phyloP scores from a whole-genome alignment of 2,113 vertebrate genomes.

The Geococcyx californianus region DNA sequence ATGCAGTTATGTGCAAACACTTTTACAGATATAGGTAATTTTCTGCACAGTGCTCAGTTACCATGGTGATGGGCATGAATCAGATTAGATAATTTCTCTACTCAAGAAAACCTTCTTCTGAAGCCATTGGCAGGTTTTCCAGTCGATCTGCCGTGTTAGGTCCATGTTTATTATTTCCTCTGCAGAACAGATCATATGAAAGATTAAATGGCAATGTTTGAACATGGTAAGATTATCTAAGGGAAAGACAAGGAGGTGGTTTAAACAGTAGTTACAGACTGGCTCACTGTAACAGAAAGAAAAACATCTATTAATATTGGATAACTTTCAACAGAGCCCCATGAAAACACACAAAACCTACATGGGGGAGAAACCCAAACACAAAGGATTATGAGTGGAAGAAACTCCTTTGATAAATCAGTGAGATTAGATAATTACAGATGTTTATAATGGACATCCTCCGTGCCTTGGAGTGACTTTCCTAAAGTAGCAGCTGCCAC shows the following conservation, averaged over 20 bases:
- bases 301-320: not conserved
- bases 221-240: not conserved
- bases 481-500: not conserved
- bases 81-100: slow-evolving; percentile 2
- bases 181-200: not conserved
- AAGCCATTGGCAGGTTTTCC: not conserved
- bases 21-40: not conserved
- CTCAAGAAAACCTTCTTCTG: not conserved
- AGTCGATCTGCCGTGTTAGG: not conserved
- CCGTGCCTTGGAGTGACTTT: not conserved
- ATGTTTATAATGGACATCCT: not conserved
- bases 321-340: not conserved
- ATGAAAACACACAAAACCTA: not conserved
- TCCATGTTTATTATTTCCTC: not conserved
- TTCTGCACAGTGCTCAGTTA: not conserved
- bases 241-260: not conserved
- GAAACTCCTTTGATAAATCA: not conserved
- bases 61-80: slow-evolving; percentile 1
- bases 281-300: not conserved
- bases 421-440: not conserved
- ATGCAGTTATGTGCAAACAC: not conserved
- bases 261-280: not conserved
- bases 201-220: not conserved
- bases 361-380: not conserved
- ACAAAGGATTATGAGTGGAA: not conserved